These are phyloP conservation scores for Falco biarmicus DNA, from an alignment of 2,797 vertebrate genomes.

Conservation along the genomic window DNA sequence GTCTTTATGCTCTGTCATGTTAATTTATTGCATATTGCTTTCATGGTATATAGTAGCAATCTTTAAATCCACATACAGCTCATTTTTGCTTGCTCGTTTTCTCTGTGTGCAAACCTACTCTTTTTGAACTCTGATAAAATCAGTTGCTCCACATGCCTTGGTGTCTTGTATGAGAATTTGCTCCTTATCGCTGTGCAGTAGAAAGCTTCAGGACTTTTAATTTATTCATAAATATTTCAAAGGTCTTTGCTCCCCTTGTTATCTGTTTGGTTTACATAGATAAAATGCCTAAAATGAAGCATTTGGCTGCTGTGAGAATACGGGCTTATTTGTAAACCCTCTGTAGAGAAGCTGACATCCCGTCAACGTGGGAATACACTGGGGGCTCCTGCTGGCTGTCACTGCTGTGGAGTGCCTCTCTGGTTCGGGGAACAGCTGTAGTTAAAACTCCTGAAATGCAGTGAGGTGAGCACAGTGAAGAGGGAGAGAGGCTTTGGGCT, in stretches of 20 bases:
- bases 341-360: not conserved
- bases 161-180: not conserved
- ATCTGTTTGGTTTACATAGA: conserved; percentile 15
- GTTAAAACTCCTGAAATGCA: not conserved
- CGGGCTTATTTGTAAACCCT: not conserved
- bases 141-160: not conserved
- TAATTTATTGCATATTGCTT: not conserved
- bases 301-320: not conserved
- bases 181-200: not conserved
- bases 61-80: not conserved
- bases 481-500: not conserved
- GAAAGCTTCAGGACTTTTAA: conserved; percentile 21
- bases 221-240: conserved; percentile 30
- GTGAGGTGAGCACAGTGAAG: not conserved
- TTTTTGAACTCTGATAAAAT: not conserved
- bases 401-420: not conserved
- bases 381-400: not conserved
- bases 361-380: fast-evolving
- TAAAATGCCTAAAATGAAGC: conserved; percentile 10
- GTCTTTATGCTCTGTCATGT: not conserved
- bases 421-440: not conserved
- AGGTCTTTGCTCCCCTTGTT: conserved; percentile 17
- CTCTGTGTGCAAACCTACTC: not conserved
- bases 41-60: not conserved
- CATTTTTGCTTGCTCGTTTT: not conserved